Percentiles rank a stretch among this genome's conserved stretches.
Conservation (phyloP, 2,797 vertebrate genomes). For the Crax fasciolata region DNA sequence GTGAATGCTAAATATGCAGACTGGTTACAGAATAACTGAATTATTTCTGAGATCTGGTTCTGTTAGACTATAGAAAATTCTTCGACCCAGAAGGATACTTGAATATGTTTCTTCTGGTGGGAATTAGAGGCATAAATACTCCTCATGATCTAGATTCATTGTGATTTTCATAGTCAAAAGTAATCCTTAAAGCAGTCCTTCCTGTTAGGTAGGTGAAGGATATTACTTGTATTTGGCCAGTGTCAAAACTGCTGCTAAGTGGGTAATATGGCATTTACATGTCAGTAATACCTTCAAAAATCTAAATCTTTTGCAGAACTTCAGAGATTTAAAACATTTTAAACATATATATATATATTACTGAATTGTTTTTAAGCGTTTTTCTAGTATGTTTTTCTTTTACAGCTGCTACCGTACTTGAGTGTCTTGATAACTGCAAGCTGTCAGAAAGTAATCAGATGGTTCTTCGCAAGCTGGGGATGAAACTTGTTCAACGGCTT, state of each 20-base stretch:
- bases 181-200: not conserved
- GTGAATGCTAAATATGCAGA: not conserved
- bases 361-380: not conserved
- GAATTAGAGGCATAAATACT: not conserved
- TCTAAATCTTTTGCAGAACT: not conserved
- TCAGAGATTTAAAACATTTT: not conserved
- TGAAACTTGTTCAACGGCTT: conserved; percentile 94
- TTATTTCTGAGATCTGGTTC: not conserved
- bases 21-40: not conserved
- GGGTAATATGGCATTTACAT: not conserved
- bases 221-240: not conserved
- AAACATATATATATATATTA: not conserved
- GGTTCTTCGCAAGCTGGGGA: conserved; percentile 90
- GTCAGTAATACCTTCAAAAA: not conserved
- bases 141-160: not conserved
- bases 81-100: not conserved
- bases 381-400: not conserved
- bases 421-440: conserved; percentile 87
- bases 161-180: not conserved
- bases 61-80: not conserved
- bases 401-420: conserved; percentile 88
- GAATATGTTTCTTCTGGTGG: not conserved
- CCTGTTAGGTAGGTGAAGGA: not conserved
- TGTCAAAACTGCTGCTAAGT: not conserved
- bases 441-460: conserved; percentile 90